phyloP scores from a whole-genome alignment of 2,113 vertebrate genomes.

The Pseudopipra pipra region DNA sequence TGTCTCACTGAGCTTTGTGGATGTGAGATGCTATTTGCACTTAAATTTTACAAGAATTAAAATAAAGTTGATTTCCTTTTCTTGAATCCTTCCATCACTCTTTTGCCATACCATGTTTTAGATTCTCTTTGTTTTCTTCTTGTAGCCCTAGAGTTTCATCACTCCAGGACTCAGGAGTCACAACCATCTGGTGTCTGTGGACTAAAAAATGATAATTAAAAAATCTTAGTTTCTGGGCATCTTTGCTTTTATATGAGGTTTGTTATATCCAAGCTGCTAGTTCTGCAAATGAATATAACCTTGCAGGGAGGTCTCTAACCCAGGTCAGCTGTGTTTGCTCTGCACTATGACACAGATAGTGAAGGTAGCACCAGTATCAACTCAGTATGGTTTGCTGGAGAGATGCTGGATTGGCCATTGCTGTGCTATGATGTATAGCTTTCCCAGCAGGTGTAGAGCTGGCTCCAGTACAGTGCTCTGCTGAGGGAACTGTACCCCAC shows the following conservation, averaged over 20 bases:
- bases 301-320: neutral
- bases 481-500: neutral
- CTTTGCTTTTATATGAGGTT: neutral
- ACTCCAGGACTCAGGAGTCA: neutral
- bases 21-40: neutral
- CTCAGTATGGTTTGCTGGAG: neutral
- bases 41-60: neutral
- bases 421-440: neutral
- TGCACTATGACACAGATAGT: rapidly evolving
- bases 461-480: neutral
- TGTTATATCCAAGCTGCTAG: neutral
- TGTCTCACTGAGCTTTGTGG: neutral
- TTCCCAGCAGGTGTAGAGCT: neutral
- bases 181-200: neutral
- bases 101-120: neutral
- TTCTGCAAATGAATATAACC: neutral
- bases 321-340: neutral
- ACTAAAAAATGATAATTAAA: neutral
- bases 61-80: neutral
- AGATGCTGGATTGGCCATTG: neutral
- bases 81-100: neutral
- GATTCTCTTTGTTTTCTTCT: neutral
- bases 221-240: neutral
- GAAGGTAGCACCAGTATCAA: neutral
- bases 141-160: neutral